phyloP scores from a whole-genome alignment of 2,113 vertebrate genomes.

The Antigone vipio region DNA sequence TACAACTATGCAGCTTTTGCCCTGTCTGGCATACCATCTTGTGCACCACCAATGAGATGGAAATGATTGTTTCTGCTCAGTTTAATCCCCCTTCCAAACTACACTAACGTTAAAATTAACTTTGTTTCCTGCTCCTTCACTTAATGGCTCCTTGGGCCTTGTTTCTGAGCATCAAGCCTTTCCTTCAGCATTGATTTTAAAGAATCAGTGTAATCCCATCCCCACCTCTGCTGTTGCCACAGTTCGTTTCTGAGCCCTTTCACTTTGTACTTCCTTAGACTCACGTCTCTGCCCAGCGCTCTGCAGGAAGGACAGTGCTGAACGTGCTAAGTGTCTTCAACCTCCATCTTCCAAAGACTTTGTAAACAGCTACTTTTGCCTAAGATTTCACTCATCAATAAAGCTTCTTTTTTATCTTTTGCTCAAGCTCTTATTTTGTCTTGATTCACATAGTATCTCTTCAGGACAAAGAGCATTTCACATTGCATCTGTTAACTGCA shows the following conservation, averaged over 20 bases:
- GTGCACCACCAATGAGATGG: background rate
- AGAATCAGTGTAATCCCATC: background rate
- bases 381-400: background rate
- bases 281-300: rapidly evolving
- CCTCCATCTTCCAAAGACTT: background rate
- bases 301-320: background rate
- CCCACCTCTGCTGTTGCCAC: background rate
- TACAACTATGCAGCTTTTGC: background rate
- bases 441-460: background rate
- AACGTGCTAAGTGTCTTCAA: background rate
- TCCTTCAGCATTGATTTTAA: background rate
- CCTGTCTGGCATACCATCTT: background rate
- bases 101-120: background rate
- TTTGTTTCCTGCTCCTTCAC: background rate
- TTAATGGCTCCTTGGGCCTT: background rate
- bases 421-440: background rate
- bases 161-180: background rate
- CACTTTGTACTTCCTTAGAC: background rate
- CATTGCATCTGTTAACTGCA: background rate
- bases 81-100: background rate
- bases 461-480: background rate
- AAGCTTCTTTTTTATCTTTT: background rate
- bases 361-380: background rate
- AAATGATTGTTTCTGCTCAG: background rate
- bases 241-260: background rate